Evolutionary conservation across 1,140 invertebrate genomes (phyloP).

Genomic region (Coboldia fuscipes): DNA sequence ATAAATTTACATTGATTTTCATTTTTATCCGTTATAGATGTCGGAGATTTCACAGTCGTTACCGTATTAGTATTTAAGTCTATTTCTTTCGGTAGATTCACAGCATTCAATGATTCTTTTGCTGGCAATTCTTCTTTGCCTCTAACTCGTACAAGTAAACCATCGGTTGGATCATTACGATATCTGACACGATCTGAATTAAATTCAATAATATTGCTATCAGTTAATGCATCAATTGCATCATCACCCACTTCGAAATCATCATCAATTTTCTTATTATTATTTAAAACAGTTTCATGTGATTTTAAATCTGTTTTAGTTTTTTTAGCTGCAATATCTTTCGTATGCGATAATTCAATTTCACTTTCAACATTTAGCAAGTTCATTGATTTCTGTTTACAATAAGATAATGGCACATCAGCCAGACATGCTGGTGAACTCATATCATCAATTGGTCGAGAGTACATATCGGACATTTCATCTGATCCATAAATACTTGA

Average conservation of each 20-base stretch:
- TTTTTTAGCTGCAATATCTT: background rate
- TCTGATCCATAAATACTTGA: conserved; percentile 12
- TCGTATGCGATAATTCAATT: conserved; percentile 5
- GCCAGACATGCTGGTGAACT: conserved; percentile 24
- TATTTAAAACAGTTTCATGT: conserved; percentile 6
- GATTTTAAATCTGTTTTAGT: background rate
- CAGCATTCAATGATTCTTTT: background rate
- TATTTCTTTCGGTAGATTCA: too few relatives aligned
- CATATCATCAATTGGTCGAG: conserved; percentile 19
- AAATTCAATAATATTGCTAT: conserved; percentile 6
- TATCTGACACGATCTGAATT: conserved; percentile 21
- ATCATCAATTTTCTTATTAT: conserved; percentile 8
- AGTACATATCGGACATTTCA: conserved; percentile 25
- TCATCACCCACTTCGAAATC: conserved; percentile 35
- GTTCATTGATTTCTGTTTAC: conserved; percentile 15
- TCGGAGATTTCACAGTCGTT: too few relatives aligned
- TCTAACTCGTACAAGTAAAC: too few relatives aligned
- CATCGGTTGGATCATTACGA: too few relatives aligned
- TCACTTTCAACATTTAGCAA: conserved; percentile 19
- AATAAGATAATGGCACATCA: conserved; percentile 21
- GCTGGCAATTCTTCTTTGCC: conserved; percentile 45
- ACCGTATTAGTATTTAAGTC: too few relatives aligned
- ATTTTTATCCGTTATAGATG: too few relatives aligned
- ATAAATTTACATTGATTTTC: too few relatives aligned
- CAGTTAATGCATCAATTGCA: conserved; percentile 12